phyloP scores from a whole-genome alignment of 2,113 vertebrate species.

The Elephas maximus region DNA sequence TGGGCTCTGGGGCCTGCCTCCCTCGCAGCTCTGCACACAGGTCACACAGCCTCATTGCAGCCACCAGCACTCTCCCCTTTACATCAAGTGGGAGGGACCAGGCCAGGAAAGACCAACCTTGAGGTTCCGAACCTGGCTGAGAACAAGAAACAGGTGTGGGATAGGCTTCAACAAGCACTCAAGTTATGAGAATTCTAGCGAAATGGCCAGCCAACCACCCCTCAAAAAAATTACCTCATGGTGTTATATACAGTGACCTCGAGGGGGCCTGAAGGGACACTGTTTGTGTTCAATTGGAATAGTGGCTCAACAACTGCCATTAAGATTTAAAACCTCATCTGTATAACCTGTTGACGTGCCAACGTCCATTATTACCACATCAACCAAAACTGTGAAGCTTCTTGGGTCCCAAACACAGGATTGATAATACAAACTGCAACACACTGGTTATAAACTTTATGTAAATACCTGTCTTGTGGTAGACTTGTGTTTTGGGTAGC shows the following conservation, averaged over 20 bases:
- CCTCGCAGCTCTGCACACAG: neutral
- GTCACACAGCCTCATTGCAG: neutral
- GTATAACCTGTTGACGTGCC: neutral
- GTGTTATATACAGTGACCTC: neutral
- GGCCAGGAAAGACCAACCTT: neutral
- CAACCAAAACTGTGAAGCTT: neutral
- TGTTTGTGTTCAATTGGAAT: neutral
- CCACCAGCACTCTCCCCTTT: neutral
- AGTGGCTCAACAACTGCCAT: neutral
- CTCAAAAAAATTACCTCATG: neutral
- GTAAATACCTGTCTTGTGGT: neutral
- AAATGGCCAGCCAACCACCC: neutral
- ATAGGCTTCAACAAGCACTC: neutral
- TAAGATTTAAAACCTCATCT: neutral
- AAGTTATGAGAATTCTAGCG: neutral
- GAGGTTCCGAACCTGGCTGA: neutral
- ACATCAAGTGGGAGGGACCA: rapidly evolving
- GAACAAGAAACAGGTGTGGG: neutral
- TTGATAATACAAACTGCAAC: neutral
- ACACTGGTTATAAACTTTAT: neutral
- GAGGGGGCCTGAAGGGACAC: neutral
- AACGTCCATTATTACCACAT: neutral
- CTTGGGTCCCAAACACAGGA: neutral
- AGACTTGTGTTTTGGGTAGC: neutral
- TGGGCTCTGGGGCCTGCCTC: neutral